These are phyloP conservation scores for Nothoprocta perdicaria DNA, from an alignment of 2,113 vertebrate species.

Conservation along the genomic window DNA sequence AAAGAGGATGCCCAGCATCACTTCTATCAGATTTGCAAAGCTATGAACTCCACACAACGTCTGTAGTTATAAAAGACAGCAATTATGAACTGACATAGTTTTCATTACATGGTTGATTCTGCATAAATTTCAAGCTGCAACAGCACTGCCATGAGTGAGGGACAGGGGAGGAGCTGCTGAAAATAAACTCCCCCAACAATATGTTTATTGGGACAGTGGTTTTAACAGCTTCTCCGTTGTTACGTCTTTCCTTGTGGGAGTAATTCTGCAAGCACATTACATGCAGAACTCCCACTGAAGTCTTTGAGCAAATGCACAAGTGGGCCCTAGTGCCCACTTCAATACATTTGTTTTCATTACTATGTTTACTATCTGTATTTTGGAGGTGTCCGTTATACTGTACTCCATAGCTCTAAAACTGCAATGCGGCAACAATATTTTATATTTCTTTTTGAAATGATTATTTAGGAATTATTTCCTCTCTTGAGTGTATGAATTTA, in stretches of 20 bases:
- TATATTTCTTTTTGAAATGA: not conserved
- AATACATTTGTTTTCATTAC: conserved; percentile 42
- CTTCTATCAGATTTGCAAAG: conserved; percentile 20
- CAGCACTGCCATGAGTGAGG: not conserved
- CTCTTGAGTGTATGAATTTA: not conserved
- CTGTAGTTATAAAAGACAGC: conserved; percentile 20
- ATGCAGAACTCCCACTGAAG: conserved; percentile 15
- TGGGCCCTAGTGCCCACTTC: conserved; percentile 9
- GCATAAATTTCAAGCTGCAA: not conserved
- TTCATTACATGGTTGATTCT: not conserved
- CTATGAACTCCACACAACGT: not conserved
- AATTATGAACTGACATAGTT: conserved; percentile 23
- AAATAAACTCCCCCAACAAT: not conserved
- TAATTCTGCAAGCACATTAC: not conserved
- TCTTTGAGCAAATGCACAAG: conserved; percentile 6
- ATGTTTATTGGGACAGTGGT: not conserved
- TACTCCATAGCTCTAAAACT: not conserved
- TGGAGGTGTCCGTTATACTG: not conserved
- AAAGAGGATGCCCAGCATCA: conserved; percentile 9
- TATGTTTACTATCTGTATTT: not conserved
- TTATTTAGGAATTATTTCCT: conserved; percentile 22
- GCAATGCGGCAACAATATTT: not conserved
- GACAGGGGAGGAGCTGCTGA: not conserved
- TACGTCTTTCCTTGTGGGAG: conserved; percentile 1
- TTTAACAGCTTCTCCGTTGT: not conserved